Evolutionary conservation across 35 echinoderm and acorn worm genomes (phyloP), one percentile per base, ranked within the genome.

Genomic region (Apostichopus californicus): DNA sequence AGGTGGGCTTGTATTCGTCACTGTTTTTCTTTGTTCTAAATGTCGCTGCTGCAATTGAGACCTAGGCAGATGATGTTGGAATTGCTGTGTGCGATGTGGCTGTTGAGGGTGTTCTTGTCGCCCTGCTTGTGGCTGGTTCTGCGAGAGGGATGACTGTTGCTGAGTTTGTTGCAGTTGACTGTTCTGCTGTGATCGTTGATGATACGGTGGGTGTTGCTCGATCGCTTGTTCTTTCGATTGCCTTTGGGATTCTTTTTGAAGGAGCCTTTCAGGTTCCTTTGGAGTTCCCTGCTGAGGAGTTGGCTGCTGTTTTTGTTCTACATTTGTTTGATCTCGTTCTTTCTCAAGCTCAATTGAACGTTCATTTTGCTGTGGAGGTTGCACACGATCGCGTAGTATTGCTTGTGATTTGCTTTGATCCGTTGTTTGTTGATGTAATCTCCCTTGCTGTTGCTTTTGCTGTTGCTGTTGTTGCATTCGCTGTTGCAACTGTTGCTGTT

Each of bases 401-500:
- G 11, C 71, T 75, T 75, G 71, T 75, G 71, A 75, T 75, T 75
- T 75, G n/a, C 71, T 75, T 18, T 75, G 3, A 75, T 18, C 20
- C 20, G 71, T 75, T 18, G 71, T 75, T 22, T 75, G 71, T 22
- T 75, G 71, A 75, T 75, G 71, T 75, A 75, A 22, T 22, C 71
- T 75, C 6, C 71, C 71, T 75, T 20, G 71, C 71, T 75, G 89
- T 66, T 90, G 87, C 28, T 18, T 1, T 54, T 17, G n/a, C 46
- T 28, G 59, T 58, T 77, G 89, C 53, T 79, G 73, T 24, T 91
- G 89, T 61, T 91, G 89, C 11, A 90, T 14, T 28, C 68, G 66
- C 56, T 90, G 88, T 57, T 90, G 66, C 54, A 78, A 61, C 88
- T 73, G 68, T 52, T 77, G 88, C 71, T 79, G 89, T 11, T 77